Conservation (phyloP, 2,113 vertebrate species). For the Buteo buteo region DNA sequence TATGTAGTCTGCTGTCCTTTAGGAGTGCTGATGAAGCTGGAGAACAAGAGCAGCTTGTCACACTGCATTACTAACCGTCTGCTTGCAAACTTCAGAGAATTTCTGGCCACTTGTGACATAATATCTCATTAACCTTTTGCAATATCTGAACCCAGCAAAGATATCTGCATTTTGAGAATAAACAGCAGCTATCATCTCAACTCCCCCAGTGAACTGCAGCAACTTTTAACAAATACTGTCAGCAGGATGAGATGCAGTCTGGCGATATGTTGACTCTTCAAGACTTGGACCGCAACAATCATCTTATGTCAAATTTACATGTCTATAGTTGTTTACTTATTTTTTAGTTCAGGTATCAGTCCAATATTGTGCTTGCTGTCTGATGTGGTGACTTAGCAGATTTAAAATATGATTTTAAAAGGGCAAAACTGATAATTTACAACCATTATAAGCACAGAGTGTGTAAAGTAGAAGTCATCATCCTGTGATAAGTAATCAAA, state of each 20-base stretch:
- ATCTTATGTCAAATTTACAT: not conserved
- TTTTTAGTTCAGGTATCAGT: not conserved
- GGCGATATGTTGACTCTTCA: not conserved
- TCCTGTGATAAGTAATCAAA: not conserved
- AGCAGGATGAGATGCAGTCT: not conserved
- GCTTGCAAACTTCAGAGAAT: not conserved
- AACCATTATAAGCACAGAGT: not conserved
- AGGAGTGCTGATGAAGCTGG: slow-evolving; percentile 5
- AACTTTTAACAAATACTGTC: not conserved
- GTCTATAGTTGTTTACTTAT: not conserved
- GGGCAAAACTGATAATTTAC: not conserved
- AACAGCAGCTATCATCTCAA: not conserved
- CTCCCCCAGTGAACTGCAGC: not conserved
- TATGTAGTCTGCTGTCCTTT: not conserved
- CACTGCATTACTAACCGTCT: not conserved
- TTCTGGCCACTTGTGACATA: not conserved
- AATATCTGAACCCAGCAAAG: not conserved
- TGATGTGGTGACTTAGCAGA: not conserved
- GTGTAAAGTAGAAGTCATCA: not conserved
- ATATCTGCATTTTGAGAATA: not conserved
- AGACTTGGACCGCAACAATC: not conserved
- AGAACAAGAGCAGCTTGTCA: slow-evolving; percentile 22
- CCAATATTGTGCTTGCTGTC: not conserved
- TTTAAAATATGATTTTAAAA: not conserved
- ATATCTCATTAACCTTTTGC: slow-evolving; percentile 21